Evolutionary conservation across 2,113 vertebrate genomes (phyloP), one percentile per base, ranked within the genome.

Genomic region (Caranx melampygus): DNA sequence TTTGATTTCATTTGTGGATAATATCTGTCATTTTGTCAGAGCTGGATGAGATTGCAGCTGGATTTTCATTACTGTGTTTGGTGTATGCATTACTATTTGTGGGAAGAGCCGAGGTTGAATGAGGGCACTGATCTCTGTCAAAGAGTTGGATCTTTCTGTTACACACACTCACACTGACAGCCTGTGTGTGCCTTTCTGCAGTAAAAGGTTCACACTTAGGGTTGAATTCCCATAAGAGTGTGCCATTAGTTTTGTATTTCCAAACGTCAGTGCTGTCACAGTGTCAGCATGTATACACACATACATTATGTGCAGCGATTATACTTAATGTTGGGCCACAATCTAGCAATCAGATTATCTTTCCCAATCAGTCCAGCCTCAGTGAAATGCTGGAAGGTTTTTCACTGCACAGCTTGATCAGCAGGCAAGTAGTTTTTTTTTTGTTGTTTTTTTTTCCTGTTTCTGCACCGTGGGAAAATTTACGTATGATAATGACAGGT

Each of bases 121-220:
- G 31, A 85, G 81, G 69, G 55, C n/a, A 6, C 61, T 81, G 72
- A 91, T 90, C 84, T 79, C 61, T 78, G 75, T 81, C 68, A 73
- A 14, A 67, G 76, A 65, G 45, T 69, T 26, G 72, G 67, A 77
- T 73, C 57, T 65, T 62, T 75, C 47, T 60, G 60, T 79, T 90
- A 75, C 58, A 57, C 62, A 73, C 62, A 66, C 69, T 63, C n/a
- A 59, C 61, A 57, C 62, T 13, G n/a, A 60, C 26, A 62, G 57
- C 40, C 20, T 0, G 0, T 26, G 47, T 63, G 71, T 52, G 55
- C 76, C 75, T 83, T 82, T 66, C 49, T 80, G 72, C 61, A 73
- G n/a, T 58, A 51, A 79, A 52, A 64, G 34, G 44, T 68, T 86
- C 61, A 72, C 72, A 81, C 77, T 63, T 5, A 58, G 31, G 35